A percentile compares a stretch with the other conserved stretches of the same genome.
These are phyloP conservation scores for Watsonalla binaria DNA, from an alignment of 2,888 invertebrate species.

Conservation along the genomic window DNA sequence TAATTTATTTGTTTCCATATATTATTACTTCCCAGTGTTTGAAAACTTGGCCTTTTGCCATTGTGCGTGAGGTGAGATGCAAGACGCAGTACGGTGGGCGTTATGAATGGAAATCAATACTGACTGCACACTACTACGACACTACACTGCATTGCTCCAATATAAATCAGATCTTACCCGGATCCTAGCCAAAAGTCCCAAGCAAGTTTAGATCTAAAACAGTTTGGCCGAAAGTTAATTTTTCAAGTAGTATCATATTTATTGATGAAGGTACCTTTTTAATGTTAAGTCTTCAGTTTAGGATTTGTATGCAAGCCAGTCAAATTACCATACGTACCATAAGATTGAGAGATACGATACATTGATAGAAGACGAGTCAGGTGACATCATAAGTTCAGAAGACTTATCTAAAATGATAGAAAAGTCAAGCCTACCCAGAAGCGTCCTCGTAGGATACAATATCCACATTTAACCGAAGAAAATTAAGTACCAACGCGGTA, in stretches of 20 bases:
- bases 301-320: no score
- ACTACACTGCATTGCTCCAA: slow-evolving; percentile 75
- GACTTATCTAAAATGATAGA: no score
- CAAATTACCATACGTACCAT: no score
- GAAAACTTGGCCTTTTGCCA: slow-evolving; percentile 68
- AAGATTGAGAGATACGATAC: no score
- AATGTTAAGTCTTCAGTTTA: background rate
- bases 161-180: slow-evolving; percentile 73
- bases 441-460: no score
- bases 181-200: slow-evolving; percentile 55
- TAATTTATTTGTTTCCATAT: slow-evolving; percentile 3
- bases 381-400: no score
- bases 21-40: slow-evolving; percentile 25
- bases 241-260: slow-evolving; percentile 10
- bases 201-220: slow-evolving; percentile 31
- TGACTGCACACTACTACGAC: slow-evolving; percentile 75
- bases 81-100: slow-evolving; percentile 43
- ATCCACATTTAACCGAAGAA: no score
- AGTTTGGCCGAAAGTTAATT: slow-evolving; percentile 12
- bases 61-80: slow-evolving; percentile 71
- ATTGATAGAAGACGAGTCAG: no score
- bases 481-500: no score
- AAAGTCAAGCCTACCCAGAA: no score
- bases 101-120: slow-evolving; percentile 77
- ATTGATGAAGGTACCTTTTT: background rate